These are phyloP conservation scores for Atherinomorus stipes DNA, from an alignment of 2,113 vertebrate species.

Conservation along the genomic window DNA sequence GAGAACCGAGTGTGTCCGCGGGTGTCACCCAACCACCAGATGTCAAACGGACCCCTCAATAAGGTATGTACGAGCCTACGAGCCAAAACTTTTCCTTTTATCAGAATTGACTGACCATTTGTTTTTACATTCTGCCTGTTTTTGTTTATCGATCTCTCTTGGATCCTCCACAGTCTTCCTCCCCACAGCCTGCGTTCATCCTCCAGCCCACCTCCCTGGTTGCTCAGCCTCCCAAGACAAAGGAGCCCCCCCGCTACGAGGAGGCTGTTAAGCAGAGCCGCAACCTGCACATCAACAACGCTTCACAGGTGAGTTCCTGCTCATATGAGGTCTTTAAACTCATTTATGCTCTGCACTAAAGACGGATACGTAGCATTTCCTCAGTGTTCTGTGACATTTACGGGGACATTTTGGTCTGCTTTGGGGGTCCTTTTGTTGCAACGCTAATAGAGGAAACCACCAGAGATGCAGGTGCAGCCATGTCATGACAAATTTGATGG, in stretches of 20 bases:
- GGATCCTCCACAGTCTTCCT: slow-evolving; percentile 74
- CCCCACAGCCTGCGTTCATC: slow-evolving; percentile 84
- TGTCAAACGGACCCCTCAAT: slow-evolving; percentile 87
- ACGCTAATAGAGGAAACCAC: no score
- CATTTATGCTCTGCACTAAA: no score
- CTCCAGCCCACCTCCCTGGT: slow-evolving; percentile 84
- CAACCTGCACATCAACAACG: slow-evolving; percentile 80
- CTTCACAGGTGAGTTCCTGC: slow-evolving; percentile 84
- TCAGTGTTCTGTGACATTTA: no score
- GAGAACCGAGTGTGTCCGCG: slow-evolving; percentile 76
- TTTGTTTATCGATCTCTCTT: not conserved
- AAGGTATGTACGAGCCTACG: slow-evolving; percentile 82
- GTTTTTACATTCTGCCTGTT: not conserved
- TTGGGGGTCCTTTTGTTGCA: no score
- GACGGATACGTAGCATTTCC: no score
- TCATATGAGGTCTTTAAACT: no score
- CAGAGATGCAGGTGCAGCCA: no score
- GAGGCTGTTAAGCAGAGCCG: slow-evolving; percentile 96
- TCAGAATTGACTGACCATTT: not conserved
- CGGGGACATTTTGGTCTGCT: no score
- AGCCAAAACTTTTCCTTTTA: not conserved
- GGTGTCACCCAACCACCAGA: slow-evolving; percentile 75
- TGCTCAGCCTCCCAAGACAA: slow-evolving; percentile 84
- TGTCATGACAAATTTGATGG: no score
- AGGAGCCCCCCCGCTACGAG: slow-evolving; percentile 95